These are phyloP conservation scores for Ptilorrhoa leucosticta DNA, from an alignment of 2,113 vertebrate genomes.

Conservation along the genomic window DNA sequence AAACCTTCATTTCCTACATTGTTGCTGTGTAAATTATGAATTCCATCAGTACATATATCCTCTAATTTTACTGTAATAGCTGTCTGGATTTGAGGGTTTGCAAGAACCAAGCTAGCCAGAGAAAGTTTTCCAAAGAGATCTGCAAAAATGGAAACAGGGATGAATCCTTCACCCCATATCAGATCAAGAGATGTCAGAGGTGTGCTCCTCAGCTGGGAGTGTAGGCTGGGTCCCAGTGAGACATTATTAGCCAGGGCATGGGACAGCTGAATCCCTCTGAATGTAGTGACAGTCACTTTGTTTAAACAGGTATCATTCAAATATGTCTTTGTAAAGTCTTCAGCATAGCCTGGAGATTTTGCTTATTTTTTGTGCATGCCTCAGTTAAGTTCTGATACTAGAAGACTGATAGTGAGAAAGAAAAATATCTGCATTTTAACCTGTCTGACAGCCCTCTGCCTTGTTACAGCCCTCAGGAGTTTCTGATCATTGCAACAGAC, in stretches of 20 bases:
- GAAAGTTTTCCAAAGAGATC: neutral
- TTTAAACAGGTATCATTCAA: neutral
- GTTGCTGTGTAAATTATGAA: neutral
- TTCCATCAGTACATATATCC: neutral
- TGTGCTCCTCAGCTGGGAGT: neutral
- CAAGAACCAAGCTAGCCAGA: neutral
- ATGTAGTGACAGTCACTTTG: neutral
- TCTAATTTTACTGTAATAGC: neutral
- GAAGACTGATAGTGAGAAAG: neutral
- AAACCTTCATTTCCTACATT: neutral
- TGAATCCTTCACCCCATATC: neutral
- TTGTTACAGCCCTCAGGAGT: neutral
- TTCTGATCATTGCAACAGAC: neutral
- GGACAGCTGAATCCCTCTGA: neutral
- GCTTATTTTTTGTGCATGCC: neutral
- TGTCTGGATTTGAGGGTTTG: neutral
- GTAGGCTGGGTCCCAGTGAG: neutral
- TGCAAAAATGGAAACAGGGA: neutral
- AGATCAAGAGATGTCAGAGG: neutral
- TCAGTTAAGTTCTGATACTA: neutral
- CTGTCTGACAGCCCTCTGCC: neutral
- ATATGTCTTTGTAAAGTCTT: neutral
- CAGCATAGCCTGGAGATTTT: neutral
- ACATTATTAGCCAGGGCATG: neutral
- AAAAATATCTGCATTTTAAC: neutral